Conservation (phyloP, 2,797 vertebrate species). For the Myotis myotis region DNA sequence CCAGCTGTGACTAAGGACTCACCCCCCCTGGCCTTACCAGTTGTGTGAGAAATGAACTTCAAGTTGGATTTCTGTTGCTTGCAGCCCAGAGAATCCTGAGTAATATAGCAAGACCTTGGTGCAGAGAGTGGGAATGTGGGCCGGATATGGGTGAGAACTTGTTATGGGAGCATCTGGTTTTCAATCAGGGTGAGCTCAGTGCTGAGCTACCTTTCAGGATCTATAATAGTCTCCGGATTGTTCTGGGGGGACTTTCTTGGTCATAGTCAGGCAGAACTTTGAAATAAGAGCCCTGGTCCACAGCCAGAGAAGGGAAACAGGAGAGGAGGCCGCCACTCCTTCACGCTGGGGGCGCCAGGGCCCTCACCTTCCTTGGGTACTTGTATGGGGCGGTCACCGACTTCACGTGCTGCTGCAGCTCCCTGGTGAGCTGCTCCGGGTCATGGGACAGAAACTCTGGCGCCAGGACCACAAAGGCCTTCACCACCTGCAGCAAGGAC, state of each 20-base stretch:
- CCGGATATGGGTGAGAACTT: neutral
- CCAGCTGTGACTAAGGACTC: neutral
- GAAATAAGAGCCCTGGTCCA: neutral
- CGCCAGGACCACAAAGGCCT: constrained; percentile 87
- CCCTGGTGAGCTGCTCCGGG: constrained; percentile 77
- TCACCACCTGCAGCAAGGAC: constrained; percentile 83
- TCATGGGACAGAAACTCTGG: constrained; percentile 77
- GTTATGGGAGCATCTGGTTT: neutral
- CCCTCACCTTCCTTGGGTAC: constrained; percentile 88
- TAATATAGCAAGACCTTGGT: neutral
- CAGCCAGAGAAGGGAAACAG: neutral
- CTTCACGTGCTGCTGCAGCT: constrained; percentile 87
- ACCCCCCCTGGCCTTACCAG: neutral
- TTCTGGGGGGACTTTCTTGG: neutral
- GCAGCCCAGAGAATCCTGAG: neutral
- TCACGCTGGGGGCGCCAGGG: neutral
- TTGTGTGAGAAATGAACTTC: neutral
- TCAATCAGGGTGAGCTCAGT: neutral
- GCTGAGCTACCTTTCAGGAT: neutral
- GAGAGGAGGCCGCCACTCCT: neutral
- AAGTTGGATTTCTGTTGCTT: neutral
- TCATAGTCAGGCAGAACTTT: neutral
- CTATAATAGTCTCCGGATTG: neutral
- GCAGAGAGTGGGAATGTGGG: neutral
- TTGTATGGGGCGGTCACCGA: constrained; percentile 88